Percentiles rank a stretch among this genome's conserved stretches.
phyloP scores from a whole-genome alignment of 1,140 invertebrate genomes.

The Drosophila bocqueti region DNA sequence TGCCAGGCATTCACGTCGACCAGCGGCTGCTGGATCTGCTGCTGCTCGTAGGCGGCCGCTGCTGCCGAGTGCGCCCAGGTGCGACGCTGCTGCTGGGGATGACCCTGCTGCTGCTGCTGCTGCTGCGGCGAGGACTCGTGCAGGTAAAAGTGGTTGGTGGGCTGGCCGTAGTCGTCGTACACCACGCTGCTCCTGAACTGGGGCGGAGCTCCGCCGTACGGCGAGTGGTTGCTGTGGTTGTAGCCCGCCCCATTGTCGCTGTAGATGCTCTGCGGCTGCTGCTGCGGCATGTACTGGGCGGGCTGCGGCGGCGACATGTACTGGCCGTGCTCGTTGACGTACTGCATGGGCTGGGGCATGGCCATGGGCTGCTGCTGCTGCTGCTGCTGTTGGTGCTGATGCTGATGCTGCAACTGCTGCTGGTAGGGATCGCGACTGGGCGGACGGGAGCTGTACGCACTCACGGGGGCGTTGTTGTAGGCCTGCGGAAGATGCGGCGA shows the following conservation, averaged over 20 bases:
- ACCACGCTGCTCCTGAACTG: constrained; percentile 69
- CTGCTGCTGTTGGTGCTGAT: constrained; percentile 53
- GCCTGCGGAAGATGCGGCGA: constrained; percentile 87
- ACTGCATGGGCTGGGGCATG: constrained; percentile 78
- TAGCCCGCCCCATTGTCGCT: constrained; percentile 76
- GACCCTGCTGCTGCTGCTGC: constrained; percentile 86
- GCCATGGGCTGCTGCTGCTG: constrained; percentile 76
- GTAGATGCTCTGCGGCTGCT: constrained; percentile 77
- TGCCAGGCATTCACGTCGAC: constrained; percentile 82
- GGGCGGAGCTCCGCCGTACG: constrained; percentile 52
- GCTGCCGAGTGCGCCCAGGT: constrained; percentile 91
- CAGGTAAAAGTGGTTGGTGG: constrained; percentile 89
- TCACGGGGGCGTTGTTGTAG: constrained; percentile 77
- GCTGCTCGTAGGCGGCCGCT: constrained; percentile 85
- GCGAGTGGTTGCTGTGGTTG: constrained; percentile 75
- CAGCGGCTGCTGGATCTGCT: constrained; percentile 67
- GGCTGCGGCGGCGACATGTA: constrained; percentile 74
- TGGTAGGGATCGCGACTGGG: constrained; percentile 84
- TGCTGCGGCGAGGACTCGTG: constrained; percentile 87
- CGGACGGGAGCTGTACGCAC: constrained; percentile 78
- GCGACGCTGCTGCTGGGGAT: constrained; percentile 87
- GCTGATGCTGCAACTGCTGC: constrained; percentile 85
- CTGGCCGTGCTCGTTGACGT: constrained; percentile 81
- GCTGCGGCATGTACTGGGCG: constrained; percentile 61
- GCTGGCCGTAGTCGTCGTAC: constrained; percentile 79